Base-by-base conservation (phyloP, 1,140 invertebrate genomes). In the Epicauta chinensis region DNA sequence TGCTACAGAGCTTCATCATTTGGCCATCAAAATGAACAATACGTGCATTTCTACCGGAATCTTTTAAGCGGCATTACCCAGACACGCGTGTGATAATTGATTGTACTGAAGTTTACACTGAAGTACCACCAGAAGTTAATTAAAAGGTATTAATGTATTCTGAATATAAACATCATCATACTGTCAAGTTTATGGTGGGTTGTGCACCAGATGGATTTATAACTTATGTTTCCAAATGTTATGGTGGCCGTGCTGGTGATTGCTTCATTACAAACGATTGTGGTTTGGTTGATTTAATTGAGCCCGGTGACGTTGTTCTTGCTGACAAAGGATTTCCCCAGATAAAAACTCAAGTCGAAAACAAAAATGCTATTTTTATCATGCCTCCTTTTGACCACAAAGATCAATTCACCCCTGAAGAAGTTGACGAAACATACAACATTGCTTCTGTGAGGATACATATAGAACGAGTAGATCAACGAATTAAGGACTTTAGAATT, bases 261-360 rank as follows among this genome's bases (percentile, higher is more conserved):
- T 44, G 13, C 13, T 50, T 37, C 15, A 53, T 56, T 23, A 56
- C 40, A n/a, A 51, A 43, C 37, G 44, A 64, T 14, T 56, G 38
- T 45, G 65, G 62, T 2, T 57, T 68, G 17, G 13, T 67, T 15
- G 52, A 71, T 55, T 42, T 60, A 38, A 32, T 71, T 0, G 60
- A 69, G 48, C 39, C 50, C 11, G 62, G 59, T 44, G 69, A 71
- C 59, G 16, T 59, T 16, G 52, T 72, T 15, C 51, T 72, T 35
- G 68, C 66, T 29, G 67, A 69, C n/a, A n/a, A n/a, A n/a, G n/a
- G n/a, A n/a, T n/a, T n/a, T n/a, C n/a, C n/a, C n/a, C n/a, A n/a
- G n/a, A 48, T 60, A 66, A 14, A 51, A 51, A 51, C 48, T 34
- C 6, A 23, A 51, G 37, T 51, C 0, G 29, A 43, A 51, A 14